Evolutionary conservation across 2,113 vertebrate species (phyloP), one percentile per base, ranked within the genome.

Genomic region (Butastur rufipennis): DNA sequence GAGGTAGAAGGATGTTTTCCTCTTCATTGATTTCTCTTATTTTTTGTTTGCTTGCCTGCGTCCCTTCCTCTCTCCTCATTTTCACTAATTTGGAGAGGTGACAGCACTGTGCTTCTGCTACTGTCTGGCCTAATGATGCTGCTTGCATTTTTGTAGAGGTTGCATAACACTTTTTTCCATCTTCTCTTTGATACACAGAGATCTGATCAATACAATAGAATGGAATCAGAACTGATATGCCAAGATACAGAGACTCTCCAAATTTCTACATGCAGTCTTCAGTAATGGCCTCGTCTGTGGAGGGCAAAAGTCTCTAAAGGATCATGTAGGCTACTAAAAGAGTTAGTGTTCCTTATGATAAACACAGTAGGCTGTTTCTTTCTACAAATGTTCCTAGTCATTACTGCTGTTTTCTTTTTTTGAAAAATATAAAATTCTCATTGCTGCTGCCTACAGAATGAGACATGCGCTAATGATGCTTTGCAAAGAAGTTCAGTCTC

Each of bases 391-490:
- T 58, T 95, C 66, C 66, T 42, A 85, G 66, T 82, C n/a, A 87
- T 80, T 91, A 87, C 34, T 87, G 56, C 26, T 53, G 27, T 9
- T 92, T 88, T 48, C 0, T 21, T 55, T 12, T 40, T 42, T 11
- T 50, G 25, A 75, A 58, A 68, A 81, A 86, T 53, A 65, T 20
- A 40, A 91, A 81, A 79, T 40, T 67, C 62, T 77, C 38, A 48
- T 27, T 91, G n/a, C 16, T 94, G 26, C n/a, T 81, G 45, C 58
- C 93, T 91, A 58, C 45, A 73, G 53, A 61, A 71, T 36, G 38
- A 95, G 73, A 87, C 52, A 50, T 25, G 73, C 95, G n/a, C 45
- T 96, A 97, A 95, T 91, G 94, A 94, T 87, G 91, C 65, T 89
- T 91, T 91, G 67, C 81, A 82, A 68, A 79, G 56, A 79, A 93